phyloP scores from a whole-genome alignment of 2,113 vertebrate species.

The Columba janthina region DNA sequence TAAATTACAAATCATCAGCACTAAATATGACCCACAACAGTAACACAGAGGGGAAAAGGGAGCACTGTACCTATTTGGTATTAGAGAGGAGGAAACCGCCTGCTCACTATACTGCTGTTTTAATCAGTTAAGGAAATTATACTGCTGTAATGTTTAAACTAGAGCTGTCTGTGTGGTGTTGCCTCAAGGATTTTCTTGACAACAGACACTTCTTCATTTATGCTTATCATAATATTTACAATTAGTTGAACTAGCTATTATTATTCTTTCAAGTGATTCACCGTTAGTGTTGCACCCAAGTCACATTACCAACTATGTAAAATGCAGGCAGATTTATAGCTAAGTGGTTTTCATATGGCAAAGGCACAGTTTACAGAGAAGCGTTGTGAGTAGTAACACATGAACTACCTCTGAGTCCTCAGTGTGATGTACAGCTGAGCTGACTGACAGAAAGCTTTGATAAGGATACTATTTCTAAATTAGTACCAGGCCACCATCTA shows the following conservation, averaged over 20 bases:
- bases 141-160: neutral
- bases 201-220: neutral
- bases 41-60: neutral
- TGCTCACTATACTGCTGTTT: neutral
- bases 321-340: neutral
- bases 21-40: slow-evolving; percentile 46
- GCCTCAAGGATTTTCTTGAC: neutral
- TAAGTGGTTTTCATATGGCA: accelerated
- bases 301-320: neutral
- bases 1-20: slow-evolving; percentile 66
- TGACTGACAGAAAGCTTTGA: neutral
- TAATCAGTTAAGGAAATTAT: neutral
- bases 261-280: neutral
- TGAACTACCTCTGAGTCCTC: neutral
- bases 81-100: neutral
- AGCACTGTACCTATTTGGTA: neutral
- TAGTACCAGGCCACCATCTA: accelerated
- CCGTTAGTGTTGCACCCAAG: neutral
- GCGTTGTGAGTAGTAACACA: neutral
- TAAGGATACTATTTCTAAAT: neutral
- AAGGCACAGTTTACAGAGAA: neutral
- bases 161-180: neutral
- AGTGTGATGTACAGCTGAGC: neutral
- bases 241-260: neutral
- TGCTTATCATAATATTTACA: neutral